phyloP scores from a whole-genome alignment of 2,113 vertebrate genomes.

The Siniperca knerii region DNA sequence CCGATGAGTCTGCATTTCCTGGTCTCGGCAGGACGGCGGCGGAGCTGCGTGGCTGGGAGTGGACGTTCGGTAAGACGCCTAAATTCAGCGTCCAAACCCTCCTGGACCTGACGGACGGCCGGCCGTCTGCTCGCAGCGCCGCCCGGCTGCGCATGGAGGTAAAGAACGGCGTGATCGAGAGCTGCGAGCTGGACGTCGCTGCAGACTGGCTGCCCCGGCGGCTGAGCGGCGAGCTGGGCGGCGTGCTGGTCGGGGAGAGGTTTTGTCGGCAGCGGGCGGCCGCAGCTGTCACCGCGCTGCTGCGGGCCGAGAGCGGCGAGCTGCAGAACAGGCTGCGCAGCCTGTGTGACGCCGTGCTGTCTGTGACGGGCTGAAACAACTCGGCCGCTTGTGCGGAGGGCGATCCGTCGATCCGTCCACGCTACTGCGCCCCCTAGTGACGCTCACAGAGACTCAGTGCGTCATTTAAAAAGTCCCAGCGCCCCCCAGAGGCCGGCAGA shows the following conservation, averaged over 20 bases:
- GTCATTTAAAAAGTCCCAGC: too few relatives aligned
- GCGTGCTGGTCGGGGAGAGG: slow-evolving; percentile 84
- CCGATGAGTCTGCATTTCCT: slow-evolving; percentile 86
- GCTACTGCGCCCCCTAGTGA: too few relatives aligned
- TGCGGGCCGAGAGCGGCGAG: slow-evolving; percentile 72
- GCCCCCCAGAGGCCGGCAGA: too few relatives aligned
- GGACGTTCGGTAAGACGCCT: slow-evolving; percentile 93
- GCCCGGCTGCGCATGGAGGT: slow-evolving; percentile 83
- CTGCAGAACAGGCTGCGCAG: slow-evolving; percentile 61
- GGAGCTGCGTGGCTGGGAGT: slow-evolving; percentile 92
- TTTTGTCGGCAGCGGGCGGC: slow-evolving; percentile 86
- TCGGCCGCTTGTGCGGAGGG: too few relatives aligned
- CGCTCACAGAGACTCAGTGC: too few relatives aligned
- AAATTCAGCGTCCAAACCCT: slow-evolving; percentile 87
- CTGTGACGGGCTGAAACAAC: slow-evolving; percentile 83
- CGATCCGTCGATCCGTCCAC: too few relatives aligned
- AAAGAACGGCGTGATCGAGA: slow-evolving; percentile 88
- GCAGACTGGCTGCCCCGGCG: slow-evolving; percentile 85
- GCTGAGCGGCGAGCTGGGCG: slow-evolving; percentile 79
- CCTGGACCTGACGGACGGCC: slow-evolving; percentile 79
- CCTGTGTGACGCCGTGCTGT: slow-evolving; percentile 86
- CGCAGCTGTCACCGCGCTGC: slow-evolving; percentile 57
- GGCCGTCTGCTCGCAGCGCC: rapidly evolving
- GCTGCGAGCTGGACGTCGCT: slow-evolving; percentile 83
- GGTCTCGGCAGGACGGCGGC: slow-evolving; percentile 83